Evolutionary conservation across 2,888 invertebrate genomes (phyloP).

Genomic region (Apotomis turbidana): DNA sequence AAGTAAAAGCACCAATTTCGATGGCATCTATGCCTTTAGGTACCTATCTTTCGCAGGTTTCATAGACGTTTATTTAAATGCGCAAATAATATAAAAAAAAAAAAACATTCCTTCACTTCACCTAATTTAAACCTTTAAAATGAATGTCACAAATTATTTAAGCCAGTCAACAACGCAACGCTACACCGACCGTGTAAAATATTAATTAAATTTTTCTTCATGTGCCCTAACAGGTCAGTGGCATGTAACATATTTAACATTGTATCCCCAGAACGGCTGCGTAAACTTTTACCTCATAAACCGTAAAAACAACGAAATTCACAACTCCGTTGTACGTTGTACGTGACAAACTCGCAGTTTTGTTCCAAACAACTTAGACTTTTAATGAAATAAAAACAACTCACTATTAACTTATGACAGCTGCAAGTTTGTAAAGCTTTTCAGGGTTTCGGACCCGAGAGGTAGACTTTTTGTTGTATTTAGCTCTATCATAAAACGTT

Average conservation of each 20-base stretch:
- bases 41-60: too few relatives aligned
- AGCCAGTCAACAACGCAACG: conserved; percentile 4
- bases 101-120: neutral
- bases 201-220: conserved; percentile 33
- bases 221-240: conserved; percentile 11
- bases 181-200: conserved; percentile 9
- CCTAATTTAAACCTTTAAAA: neutral
- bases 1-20: too few relatives aligned
- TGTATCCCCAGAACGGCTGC: conserved; percentile 24
- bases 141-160: conserved; percentile 25
- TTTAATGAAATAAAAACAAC: conserved; percentile 23
- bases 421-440: neutral
- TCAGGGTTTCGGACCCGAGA: neutral
- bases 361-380: conserved; percentile 8
- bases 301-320: conserved; percentile 33
- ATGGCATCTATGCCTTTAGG: too few relatives aligned
- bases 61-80: too few relatives aligned
- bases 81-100: neutral
- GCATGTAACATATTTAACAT: conserved; percentile 28
- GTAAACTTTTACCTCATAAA: conserved; percentile 36
- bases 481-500: too few relatives aligned
- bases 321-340: conserved; percentile 14
- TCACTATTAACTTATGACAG: conserved; percentile 2
- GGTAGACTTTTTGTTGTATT: too few relatives aligned
- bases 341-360: conserved; percentile 21